Percentiles rank a stretch among this genome's conserved stretches.
Evolutionary conservation across 2,113 vertebrate genomes (phyloP).

Genomic region (Archilochus colubris): DNA sequence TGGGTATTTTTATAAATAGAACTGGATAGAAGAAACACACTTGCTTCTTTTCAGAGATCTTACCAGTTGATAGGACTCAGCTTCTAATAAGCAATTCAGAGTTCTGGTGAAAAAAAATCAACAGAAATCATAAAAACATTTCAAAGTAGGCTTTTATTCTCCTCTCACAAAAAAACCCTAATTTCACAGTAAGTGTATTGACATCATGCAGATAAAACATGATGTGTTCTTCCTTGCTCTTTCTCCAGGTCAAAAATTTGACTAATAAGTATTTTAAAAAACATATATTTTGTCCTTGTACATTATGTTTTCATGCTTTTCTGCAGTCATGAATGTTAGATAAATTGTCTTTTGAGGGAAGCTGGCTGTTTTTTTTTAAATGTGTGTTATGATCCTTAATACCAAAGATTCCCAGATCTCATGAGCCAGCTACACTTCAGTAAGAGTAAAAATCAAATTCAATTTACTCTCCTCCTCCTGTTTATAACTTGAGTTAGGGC

Average conservation of each 20-base stretch:
- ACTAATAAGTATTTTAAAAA: not conserved
- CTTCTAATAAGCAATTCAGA: not conserved
- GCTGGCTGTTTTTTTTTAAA: not conserved
- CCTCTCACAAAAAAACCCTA: not conserved
- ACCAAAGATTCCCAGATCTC: not conserved
- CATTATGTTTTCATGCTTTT: not conserved
- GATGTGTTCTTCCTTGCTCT: not conserved
- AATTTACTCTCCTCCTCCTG: not conserved
- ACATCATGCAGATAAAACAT: not conserved
- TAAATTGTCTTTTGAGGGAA: not conserved
- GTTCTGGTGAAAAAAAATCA: not conserved
- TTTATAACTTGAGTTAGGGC: not conserved
- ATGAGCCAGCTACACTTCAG: not conserved
- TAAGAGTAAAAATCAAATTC: not conserved
- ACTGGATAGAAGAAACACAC: not conserved
- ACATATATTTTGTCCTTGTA: not conserved
- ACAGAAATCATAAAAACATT: not conserved
- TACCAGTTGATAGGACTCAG: not conserved
- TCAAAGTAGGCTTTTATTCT: not conserved
- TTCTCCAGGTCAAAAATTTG: not conserved
- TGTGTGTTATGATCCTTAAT: not conserved
- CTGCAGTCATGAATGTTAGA: not conserved
- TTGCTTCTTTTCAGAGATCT: not conserved
- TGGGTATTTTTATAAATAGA: conserved; percentile 41
- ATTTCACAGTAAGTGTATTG: not conserved